Percentiles rank a stretch among this genome's conserved stretches.
Evolutionary conservation across 1,140 invertebrate species (phyloP).

Genomic region (Pemphigus obesinymphae): DNA sequence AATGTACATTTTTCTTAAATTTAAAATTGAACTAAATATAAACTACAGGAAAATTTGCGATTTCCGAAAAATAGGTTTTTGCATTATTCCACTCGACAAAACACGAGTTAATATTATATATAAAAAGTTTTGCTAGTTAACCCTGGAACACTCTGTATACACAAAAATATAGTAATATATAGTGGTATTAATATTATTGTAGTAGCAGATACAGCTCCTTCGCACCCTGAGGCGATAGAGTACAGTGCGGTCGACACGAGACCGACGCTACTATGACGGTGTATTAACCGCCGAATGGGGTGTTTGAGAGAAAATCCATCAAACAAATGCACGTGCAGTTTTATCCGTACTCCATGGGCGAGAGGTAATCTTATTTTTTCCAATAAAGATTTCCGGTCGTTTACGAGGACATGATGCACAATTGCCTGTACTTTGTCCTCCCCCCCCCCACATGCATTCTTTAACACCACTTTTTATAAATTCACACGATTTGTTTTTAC

Average conservation of each 20-base stretch:
- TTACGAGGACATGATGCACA: background rate
- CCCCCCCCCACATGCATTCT: too few relatives aligned
- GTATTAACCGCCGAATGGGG: background rate
- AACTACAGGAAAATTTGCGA: too few relatives aligned
- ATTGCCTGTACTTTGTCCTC: background rate
- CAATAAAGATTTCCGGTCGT: conserved; percentile 25
- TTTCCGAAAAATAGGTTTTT: too few relatives aligned
- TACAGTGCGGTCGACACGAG: background rate
- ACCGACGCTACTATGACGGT: background rate
- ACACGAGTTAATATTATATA: too few relatives aligned
- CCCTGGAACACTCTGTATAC: too few relatives aligned
- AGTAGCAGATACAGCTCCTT: background rate
- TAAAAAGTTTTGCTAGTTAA: too few relatives aligned
- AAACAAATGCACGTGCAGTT: conserved; percentile 18
- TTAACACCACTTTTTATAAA: background rate
- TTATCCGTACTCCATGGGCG: background rate
- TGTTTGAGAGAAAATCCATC: conserved; percentile 11
- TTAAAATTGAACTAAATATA: too few relatives aligned
- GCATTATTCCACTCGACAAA: too few relatives aligned
- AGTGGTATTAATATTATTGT: background rate
- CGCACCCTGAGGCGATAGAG: background rate
- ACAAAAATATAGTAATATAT: background rate
- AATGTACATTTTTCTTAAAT: too few relatives aligned
- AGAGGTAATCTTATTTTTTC: background rate
- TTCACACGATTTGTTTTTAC: background rate